These are phyloP conservation scores for Idaea dimidiata DNA, from an alignment of 2,888 invertebrate genomes.

Conservation along the genomic window DNA sequence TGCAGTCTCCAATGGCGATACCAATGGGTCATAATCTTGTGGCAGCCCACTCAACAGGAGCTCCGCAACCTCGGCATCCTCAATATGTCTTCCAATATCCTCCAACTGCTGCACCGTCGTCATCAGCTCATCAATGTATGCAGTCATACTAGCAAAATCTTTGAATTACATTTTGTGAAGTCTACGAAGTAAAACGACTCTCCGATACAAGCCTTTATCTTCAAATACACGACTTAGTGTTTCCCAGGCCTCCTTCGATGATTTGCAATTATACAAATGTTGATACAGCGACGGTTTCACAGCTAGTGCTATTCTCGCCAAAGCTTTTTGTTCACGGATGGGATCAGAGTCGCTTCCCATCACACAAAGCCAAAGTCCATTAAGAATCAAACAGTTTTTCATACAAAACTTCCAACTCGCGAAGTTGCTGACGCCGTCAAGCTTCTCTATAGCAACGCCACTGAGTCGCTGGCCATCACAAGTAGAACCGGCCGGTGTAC, in stretches of 20 bases:
- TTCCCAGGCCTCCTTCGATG: conserved; percentile 9
- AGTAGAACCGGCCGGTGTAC: too few species aligned
- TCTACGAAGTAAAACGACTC: conserved; percentile 4
- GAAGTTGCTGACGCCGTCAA: conserved; percentile 3
- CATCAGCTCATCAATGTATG: conserved; percentile 5
- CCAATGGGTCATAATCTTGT: conserved; percentile 10
- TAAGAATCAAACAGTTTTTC: not conserved
- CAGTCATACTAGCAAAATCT: conserved; percentile 5
- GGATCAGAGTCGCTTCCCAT: conserved; percentile 5
- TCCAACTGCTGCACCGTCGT: conserved; percentile 7
- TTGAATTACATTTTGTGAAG: not conserved
- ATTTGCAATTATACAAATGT: not conserved
- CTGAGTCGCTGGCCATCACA: not conserved
- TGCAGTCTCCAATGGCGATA: too few species aligned
- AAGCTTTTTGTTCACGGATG: conserved; percentile 5
- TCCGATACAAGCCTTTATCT: conserved; percentile 7
- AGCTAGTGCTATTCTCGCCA: conserved; percentile 9
- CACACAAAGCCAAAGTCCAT: conserved; percentile 7
- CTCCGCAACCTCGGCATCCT: conserved; percentile 8
- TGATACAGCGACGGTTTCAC: conserved; percentile 2
- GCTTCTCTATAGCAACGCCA: conserved; percentile 6
- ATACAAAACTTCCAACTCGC: too few species aligned
- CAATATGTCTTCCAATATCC: conserved; percentile 7
- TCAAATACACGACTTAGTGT: conserved; percentile 6
- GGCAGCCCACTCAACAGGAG: conserved; percentile 11